Percentiles rank a stretch among this genome's conserved stretches.
These are phyloP conservation scores for Salvelinus namaycush DNA, from an alignment of 2,113 vertebrate species.

Conservation along the genomic window DNA sequence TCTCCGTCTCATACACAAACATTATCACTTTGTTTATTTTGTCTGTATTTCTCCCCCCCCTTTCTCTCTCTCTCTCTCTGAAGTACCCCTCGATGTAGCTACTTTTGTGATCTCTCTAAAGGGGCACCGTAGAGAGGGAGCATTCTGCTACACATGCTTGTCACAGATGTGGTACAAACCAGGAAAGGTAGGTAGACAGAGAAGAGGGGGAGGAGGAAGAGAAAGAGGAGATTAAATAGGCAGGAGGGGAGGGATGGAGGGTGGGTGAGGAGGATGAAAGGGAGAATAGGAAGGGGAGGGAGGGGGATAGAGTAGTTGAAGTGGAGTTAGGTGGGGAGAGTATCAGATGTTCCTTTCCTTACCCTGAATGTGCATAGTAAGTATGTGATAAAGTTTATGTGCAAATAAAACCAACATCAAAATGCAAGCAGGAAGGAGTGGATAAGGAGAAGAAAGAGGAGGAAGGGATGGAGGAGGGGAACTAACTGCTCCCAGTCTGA, in stretches of 20 bases:
- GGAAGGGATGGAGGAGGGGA: conserved; percentile 1
- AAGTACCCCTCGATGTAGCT: conserved; percentile 52
- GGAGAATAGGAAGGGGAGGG: not conserved
- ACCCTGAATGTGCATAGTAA: too few species aligned
- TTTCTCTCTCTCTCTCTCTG: conserved; percentile 42
- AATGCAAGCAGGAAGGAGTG: not conserved
- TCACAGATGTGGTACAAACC: conserved; percentile 72
- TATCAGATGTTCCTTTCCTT: too few species aligned
- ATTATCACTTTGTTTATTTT: too few species aligned
- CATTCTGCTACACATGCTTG: conserved; percentile 72
- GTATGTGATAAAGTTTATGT: too few species aligned
- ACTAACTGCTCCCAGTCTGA: conserved; percentile 32
- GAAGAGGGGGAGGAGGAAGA: not conserved
- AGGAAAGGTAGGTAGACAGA: conserved; percentile 23
- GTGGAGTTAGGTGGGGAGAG: too few species aligned
- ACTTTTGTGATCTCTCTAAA: conserved; percentile 63
- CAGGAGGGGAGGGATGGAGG: not conserved
- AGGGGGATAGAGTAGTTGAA: not conserved
- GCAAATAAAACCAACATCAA: too few species aligned
- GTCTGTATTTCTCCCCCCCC: not conserved
- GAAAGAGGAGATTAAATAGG: not conserved
- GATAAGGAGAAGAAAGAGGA: not conserved
- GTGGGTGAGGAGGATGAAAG: conserved; percentile 1
- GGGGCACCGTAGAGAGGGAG: conserved; percentile 59
- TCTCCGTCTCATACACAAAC: conserved; percentile 46